These are phyloP conservation scores for Tetragonula carbonaria DNA, from an alignment of 2,888 invertebrate genomes.

Conservation along the genomic window DNA sequence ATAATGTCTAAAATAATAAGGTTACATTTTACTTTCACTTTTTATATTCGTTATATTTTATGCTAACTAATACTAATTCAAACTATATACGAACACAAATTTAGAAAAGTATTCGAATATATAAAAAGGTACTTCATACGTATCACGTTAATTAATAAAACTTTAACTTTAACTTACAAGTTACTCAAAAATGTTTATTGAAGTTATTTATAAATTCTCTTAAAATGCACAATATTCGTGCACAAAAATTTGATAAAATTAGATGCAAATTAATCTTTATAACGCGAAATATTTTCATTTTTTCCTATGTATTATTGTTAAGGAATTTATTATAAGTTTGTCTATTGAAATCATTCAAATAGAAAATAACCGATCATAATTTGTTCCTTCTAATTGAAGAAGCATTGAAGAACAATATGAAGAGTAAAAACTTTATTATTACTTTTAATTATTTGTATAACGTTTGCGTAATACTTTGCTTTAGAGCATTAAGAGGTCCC, in stretches of 20 bases:
- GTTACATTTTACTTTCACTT: constrained; percentile 4
- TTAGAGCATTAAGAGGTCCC: constrained; percentile 43
- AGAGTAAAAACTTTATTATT: constrained; percentile 53
- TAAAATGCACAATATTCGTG: constrained; percentile 31
- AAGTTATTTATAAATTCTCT: constrained; percentile 26
- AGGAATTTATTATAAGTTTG: constrained; percentile 55
- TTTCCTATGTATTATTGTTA: constrained; percentile 43
- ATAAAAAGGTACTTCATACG: background rate
- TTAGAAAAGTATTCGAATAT: constrained; percentile 14
- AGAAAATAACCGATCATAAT: constrained; percentile 64
- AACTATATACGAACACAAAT: constrained; percentile 32
- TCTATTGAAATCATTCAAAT: constrained; percentile 60
- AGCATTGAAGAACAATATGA: constrained; percentile 42
- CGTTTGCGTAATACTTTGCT: constrained; percentile 26
- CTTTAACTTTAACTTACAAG: constrained; percentile 23
- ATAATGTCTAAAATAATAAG: constrained; percentile 17
- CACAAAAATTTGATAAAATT: constrained; percentile 20
- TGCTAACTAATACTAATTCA: background rate
- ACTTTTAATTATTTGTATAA: constrained; percentile 27
- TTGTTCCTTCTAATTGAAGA: constrained; percentile 54
- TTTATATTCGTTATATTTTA: constrained; percentile 1
- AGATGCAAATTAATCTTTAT: background rate
- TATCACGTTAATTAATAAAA: constrained; percentile 17
- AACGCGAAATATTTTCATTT: constrained; percentile 15
- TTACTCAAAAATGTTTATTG: constrained; percentile 37